phyloP scores from a whole-genome alignment of 2,113 vertebrate genomes.

The Cyprinodon tularosa region DNA sequence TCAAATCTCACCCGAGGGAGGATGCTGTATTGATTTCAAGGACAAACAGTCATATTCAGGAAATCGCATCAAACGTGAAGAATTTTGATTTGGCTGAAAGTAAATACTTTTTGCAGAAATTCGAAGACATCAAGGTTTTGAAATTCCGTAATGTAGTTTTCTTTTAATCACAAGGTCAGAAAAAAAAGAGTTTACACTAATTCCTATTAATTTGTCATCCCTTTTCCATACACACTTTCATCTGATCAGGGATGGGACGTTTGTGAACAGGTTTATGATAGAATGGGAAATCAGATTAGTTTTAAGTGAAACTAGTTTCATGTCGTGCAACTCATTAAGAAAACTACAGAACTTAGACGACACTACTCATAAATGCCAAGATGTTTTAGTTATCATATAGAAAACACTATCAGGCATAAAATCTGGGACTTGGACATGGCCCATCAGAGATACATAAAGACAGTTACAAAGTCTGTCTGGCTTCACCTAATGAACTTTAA shows the following conservation, averaged over 20 bases:
- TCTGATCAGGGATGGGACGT: not conserved
- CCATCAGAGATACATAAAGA: too few species aligned
- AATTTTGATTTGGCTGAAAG: not conserved
- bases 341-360: not conserved
- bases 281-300: not conserved
- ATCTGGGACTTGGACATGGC: too few species aligned
- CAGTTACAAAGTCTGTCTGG: too few species aligned
- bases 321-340: not conserved
- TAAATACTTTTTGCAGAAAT: not conserved
- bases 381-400: not conserved
- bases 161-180: not conserved
- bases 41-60: not conserved
- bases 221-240: not conserved
- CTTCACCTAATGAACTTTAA: too few species aligned
- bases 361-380: not conserved
- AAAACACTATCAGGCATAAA: too few species aligned
- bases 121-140: not conserved
- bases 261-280: too few species aligned
- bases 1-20: not conserved
- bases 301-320: not conserved
- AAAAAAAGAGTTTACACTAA: not conserved
- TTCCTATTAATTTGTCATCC: not conserved
- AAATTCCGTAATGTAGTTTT: not conserved
- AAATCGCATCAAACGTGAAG: not conserved
- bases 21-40: not conserved